Evolutionary conservation across 2,797 vertebrate genomes (phyloP), one percentile per base, ranked within the genome.

Genomic region (Tympanoctomys barrerae): DNA sequence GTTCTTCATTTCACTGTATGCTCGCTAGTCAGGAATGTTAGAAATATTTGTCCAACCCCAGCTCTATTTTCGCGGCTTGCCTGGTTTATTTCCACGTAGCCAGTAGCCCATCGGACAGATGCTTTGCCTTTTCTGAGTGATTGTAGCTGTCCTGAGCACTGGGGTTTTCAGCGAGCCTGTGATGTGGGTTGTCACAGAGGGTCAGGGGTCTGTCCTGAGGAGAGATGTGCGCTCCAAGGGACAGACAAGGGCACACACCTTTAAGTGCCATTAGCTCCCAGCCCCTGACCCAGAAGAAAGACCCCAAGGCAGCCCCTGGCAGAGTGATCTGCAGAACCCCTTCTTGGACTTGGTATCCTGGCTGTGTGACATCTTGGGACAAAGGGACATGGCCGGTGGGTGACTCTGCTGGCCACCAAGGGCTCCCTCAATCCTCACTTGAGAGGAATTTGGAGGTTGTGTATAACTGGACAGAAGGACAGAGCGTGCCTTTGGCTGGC

Each of bases 11-110:
- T 93, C 42, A 46, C 26, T 84, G 16, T 71, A 68, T 90, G 90
- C 66, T 92, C 91, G 14, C 54, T 85, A 88, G 13, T 31, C 90
- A 80, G 21, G 9, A 89, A 62, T 84, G 73, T 79, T 85, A 64
- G 39, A 87, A 70, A 73, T 57, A 14, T 61, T 81, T 87, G 87
- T 16, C 1, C 89, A 91, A 89, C 52, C 16, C 21, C 46, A 80
- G 19, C 33, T 82, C n/a, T 70, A 49, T 54, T 90, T 85, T 95
- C 57, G 75, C 46, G 62, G 94, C 57, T 42, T 79, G 52, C 82
- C 91, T 96, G 28, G n/a, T 94, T 75, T 85, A 9, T 42, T 83
- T 81, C 42, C 73, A 79, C 8, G n/a, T 64, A 94, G 12, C 14
- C 16, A 12, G 46, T 54, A 94, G 14, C 12, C 12, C 78, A 42